Evolutionary conservation across 2,113 vertebrate genomes (phyloP).

Genomic region (Caloenas nicobarica): DNA sequence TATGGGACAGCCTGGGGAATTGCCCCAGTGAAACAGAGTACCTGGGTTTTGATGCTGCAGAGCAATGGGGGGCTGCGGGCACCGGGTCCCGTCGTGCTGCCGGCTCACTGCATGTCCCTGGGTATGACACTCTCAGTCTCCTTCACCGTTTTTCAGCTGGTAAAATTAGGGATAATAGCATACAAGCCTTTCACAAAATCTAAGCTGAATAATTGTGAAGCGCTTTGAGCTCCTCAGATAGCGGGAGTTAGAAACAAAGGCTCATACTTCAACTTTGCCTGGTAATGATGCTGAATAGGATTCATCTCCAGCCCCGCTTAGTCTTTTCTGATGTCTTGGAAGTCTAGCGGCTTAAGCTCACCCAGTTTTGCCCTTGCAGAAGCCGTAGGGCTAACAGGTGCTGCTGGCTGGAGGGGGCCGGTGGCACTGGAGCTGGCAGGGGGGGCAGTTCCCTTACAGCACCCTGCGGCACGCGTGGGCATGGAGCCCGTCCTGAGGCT

Average conservation of each 20-base stretch:
- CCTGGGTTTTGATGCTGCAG: background rate
- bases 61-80: background rate
- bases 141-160: background rate
- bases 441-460: background rate
- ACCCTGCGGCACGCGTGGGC: rapidly evolving
- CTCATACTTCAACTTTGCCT: slow-evolving; percentile 36
- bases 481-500: background rate
- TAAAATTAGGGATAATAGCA: slow-evolving; percentile 49
- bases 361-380: background rate
- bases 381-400: background rate
- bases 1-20: background rate
- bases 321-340: background rate
- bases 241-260: slow-evolving; percentile 44
- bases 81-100: rapidly evolving
- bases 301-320: slow-evolving; percentile 33
- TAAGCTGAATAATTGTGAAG: slow-evolving; percentile 56
- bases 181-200: slow-evolving; percentile 18
- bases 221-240: slow-evolving; percentile 32
- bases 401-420: too few species aligned
- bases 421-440: background rate
- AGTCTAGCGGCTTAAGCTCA: background rate
- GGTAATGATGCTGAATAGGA: slow-evolving; percentile 28
- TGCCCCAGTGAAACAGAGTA: background rate
- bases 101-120: background rate
- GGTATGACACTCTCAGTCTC: rapidly evolving